phyloP scores from a whole-genome alignment of 1,140 invertebrate species.

The Pentalonia nigronervosa region DNA sequence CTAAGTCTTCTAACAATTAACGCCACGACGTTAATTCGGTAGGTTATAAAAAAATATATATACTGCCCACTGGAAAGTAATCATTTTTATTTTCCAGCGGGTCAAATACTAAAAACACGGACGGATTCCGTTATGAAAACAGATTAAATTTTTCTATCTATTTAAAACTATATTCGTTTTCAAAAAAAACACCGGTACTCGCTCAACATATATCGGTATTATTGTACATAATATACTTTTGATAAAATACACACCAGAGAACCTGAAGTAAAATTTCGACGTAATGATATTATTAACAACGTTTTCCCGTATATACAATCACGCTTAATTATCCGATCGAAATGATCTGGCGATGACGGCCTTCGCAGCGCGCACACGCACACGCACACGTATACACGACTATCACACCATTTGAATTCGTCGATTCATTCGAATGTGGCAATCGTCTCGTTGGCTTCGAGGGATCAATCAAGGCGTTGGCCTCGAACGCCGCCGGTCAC shows the following conservation, averaged over 20 bases:
- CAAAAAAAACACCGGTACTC: neutral
- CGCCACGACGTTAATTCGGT: slow-evolving; percentile 10
- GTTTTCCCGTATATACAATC: slow-evolving; percentile 28
- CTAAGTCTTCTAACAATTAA: slow-evolving; percentile 15
- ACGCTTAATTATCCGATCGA: slow-evolving; percentile 17
- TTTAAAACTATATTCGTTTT: neutral
- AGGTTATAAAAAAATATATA: slow-evolving; percentile 8
- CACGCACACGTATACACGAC: neutral
- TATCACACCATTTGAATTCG: slow-evolving; percentile 3
- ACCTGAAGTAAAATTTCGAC: neutral
- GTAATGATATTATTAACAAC: slow-evolving; percentile 7
- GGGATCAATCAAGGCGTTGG: slow-evolving; percentile 27
- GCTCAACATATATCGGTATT: neutral
- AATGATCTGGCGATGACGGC: neutral
- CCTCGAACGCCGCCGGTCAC: neutral
- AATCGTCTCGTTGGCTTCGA: slow-evolving; percentile 14
- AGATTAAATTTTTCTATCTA: neutral
- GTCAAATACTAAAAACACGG: neutral
- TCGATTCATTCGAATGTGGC: slow-evolving; percentile 34
- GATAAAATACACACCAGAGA: neutral
- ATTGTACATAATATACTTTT: neutral
- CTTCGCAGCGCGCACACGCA: neutral
- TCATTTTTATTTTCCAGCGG: neutral
- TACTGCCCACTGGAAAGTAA: slow-evolving; percentile 7
- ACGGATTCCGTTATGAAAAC: neutral